Conservation (phyloP, 1,140 invertebrate species). For the Venturia canescens region DNA sequence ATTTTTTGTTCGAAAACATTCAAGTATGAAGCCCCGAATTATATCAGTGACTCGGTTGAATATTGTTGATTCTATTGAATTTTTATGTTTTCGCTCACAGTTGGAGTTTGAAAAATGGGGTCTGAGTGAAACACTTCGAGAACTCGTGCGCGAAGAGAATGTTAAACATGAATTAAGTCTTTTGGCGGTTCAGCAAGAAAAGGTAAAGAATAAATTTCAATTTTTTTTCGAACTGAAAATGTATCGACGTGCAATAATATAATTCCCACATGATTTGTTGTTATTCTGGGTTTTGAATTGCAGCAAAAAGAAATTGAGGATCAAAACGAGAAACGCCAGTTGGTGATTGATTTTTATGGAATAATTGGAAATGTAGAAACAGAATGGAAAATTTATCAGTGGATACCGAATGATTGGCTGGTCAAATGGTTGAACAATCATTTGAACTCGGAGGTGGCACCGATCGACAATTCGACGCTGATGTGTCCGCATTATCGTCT, state of each 20-base stretch:
- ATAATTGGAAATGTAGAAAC: conserved; percentile 60
- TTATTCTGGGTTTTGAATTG: conserved; percentile 45
- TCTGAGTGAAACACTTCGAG: conserved; percentile 66
- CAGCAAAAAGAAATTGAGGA: conserved; percentile 76
- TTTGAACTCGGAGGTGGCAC: conserved; percentile 65
- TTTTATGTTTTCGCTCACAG: conserved; percentile 43
- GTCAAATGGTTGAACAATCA: conserved; percentile 73
- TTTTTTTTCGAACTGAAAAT: no score
- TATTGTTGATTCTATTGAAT: neutral
- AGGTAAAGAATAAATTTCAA: conserved; percentile 66
- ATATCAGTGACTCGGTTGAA: neutral
- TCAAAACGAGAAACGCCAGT: conserved; percentile 73
- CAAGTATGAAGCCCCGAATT: neutral
- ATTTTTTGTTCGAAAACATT: neutral
- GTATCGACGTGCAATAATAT: neutral
- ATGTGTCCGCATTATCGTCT: conserved; percentile 77
- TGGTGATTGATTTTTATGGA: conserved; percentile 70
- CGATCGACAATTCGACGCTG: conserved; percentile 75
- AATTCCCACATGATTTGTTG: neutral
- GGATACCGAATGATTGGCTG: conserved; percentile 78
- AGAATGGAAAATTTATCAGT: conserved; percentile 70
- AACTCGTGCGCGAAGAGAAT: conserved; percentile 71
- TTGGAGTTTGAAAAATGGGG: conserved; percentile 72
- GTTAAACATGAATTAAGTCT: conserved; percentile 70
- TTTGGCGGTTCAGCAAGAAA: conserved; percentile 71